These are phyloP conservation scores for Cranoglanis bouderius DNA, from an alignment of 2,113 vertebrate species.

Conservation along the genomic window DNA sequence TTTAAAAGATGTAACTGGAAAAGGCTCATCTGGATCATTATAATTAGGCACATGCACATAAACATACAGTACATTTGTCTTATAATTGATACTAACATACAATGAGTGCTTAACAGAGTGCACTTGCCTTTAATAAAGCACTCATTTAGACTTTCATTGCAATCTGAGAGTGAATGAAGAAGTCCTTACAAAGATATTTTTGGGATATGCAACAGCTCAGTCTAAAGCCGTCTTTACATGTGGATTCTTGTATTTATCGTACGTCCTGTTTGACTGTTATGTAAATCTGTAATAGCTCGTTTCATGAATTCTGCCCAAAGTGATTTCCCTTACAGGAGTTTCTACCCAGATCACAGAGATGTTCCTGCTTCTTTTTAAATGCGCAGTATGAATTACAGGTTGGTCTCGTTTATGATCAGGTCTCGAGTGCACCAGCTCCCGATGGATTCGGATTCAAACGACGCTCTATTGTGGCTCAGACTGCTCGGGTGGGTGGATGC, in stretches of 20 bases:
- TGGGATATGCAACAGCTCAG: too few species aligned
- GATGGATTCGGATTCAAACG: constrained; percentile 32
- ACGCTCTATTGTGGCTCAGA: constrained; percentile 15
- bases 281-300: background rate
- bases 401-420: constrained; percentile 2
- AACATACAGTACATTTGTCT: background rate
- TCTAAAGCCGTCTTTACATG: background rate
- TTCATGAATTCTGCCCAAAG: background rate
- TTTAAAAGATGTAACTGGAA: background rate
- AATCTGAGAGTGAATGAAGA: too few species aligned
- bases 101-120: background rate
- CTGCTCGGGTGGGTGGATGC: background rate
- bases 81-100: background rate
- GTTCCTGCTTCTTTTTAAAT: background rate
- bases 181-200: background rate
- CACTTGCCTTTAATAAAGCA: background rate
- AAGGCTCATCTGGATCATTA: background rate
- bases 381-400: constrained; percentile 7
- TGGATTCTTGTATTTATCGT: background rate
- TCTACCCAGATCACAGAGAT: background rate
- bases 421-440: background rate
- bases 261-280: background rate
- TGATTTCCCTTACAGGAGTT: background rate
- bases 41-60: background rate
- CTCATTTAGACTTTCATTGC: too few species aligned